Evolutionary conservation across 1,140 invertebrate species (phyloP).

Genomic region (Procambarus clarkii): DNA sequence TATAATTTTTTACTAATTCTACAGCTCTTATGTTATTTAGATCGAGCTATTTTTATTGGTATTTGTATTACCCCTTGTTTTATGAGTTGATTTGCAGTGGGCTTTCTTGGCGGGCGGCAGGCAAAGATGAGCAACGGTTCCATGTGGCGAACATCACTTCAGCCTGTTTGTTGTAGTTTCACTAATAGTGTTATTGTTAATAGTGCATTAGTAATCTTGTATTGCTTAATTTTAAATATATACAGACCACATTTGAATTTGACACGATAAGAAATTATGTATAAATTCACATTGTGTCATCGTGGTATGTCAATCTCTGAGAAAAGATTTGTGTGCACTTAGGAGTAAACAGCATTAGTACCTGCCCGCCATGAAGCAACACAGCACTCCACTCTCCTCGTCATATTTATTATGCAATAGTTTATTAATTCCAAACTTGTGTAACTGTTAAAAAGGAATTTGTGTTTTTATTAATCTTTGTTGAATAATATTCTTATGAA

Average conservation of each 20-base stretch:
- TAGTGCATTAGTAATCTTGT: neutral
- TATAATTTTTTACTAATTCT: slow-evolving; percentile 42
- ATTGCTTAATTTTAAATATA: neutral
- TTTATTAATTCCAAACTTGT: slow-evolving; percentile 7
- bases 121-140: neutral
- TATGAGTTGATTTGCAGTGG: neutral
- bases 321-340: neutral
- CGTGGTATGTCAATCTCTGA: neutral
- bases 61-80: slow-evolving; percentile 21
- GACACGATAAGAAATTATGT: neutral
- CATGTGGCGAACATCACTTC: neutral
- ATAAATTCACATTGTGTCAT: neutral
- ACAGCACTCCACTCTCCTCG: slow-evolving; percentile 22
- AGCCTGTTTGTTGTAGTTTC: slow-evolving; percentile 3
- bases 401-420: slow-evolving; percentile 2
- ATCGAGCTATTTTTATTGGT: slow-evolving; percentile 21
- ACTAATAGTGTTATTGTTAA: neutral
- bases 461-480: neutral
- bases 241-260: neutral
- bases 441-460: neutral
- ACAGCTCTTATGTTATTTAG: slow-evolving; percentile 14
- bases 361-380: neutral
- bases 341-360: neutral
- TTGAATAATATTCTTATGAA: neutral
- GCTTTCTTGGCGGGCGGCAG: neutral